Evolutionary conservation across 2,113 vertebrate genomes (phyloP), one percentile per base, ranked within the genome.

Genomic region (Tyto alba): DNA sequence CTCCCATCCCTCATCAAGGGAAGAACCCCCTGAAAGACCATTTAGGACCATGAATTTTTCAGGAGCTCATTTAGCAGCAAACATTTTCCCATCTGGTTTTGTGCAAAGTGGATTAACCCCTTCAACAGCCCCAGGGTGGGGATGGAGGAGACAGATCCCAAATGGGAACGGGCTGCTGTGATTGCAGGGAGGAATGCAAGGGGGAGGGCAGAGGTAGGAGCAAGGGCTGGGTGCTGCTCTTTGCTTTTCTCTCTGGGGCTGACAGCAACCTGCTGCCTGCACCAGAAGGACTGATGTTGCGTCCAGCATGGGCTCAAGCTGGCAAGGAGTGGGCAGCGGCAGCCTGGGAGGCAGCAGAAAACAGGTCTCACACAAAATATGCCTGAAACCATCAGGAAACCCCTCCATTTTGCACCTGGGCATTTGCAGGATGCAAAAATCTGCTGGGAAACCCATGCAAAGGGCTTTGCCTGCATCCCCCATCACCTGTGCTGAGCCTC

Each of bases 41-140:
- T 96, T 96, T 93, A 78, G 52, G 77, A n/a, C 2, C 63, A 96
- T 97, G n/a, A 96, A 97, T 98, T 96, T 97, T 98, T 97, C 94
- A 97, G 67, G 36, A 97, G 69, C 43, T 83, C 77, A 10, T 97
- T 89, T 50, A 88, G 81, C 62, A 83, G 82, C 52, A 22, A 80
- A 23, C 45, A 7, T 67, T 74, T 71, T 16, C 81, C 78, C 77
- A 69, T 74, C 91, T 76, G 86, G 19, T 12, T 14, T 10, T 14
- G 69, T 36, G n/a, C 41, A 11, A n/a, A 47, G 63, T 15, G 87
- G 32, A 38, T 95, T 79, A 68, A 93, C 53, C 89, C 85, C 45
- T 88, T 69, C 40, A 9, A n/a, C 32, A 22, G 18, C 30, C 30
- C 34, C 2, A 0, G 55, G 14, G 5, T 32, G 63, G 38, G 36